phyloP scores from a whole-genome alignment of 2,888 invertebrate genomes.

The Leptothorax acervorum region DNA sequence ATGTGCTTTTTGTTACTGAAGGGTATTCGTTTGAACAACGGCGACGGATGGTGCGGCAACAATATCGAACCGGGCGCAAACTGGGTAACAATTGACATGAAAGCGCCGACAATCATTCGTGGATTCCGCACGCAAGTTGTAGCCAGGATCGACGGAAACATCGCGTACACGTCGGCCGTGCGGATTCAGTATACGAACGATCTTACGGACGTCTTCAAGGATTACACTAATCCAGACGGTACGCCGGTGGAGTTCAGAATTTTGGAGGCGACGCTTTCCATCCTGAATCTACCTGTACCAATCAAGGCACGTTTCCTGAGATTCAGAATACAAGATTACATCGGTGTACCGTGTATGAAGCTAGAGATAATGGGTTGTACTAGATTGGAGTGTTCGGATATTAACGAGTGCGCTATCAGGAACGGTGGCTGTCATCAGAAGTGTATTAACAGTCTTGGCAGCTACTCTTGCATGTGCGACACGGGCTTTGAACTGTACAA shows the following conservation, averaged over 20 bases:
- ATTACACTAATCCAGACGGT: constrained; percentile 96
- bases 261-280: constrained; percentile 95
- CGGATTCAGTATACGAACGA: constrained; percentile 95
- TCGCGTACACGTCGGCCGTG: constrained; percentile 96
- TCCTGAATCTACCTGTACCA: constrained; percentile 95
- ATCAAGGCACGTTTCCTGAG: constrained; percentile 96
- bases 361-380: constrained; percentile 97
- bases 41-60: constrained; percentile 96
- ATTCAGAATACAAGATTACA: constrained; percentile 94
- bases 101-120: constrained; percentile 94
- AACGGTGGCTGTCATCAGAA: constrained; percentile 98
- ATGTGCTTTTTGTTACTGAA: constrained; percentile 76
- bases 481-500: constrained; percentile 96
- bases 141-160: constrained; percentile 92
- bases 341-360: constrained; percentile 95
- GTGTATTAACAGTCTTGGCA: constrained; percentile 95
- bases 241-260: constrained; percentile 97
- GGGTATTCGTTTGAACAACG: constrained; percentile 94
- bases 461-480: constrained; percentile 95
- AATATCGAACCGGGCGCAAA: constrained; percentile 93
- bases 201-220: constrained; percentile 95
- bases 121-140: constrained; percentile 97
- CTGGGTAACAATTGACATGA: constrained; percentile 95
- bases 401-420: constrained; percentile 94
- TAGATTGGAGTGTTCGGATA: constrained; percentile 94